Conservation (phyloP, 2,113 vertebrate species). For the Periophthalmodon schlosseri region DNA sequence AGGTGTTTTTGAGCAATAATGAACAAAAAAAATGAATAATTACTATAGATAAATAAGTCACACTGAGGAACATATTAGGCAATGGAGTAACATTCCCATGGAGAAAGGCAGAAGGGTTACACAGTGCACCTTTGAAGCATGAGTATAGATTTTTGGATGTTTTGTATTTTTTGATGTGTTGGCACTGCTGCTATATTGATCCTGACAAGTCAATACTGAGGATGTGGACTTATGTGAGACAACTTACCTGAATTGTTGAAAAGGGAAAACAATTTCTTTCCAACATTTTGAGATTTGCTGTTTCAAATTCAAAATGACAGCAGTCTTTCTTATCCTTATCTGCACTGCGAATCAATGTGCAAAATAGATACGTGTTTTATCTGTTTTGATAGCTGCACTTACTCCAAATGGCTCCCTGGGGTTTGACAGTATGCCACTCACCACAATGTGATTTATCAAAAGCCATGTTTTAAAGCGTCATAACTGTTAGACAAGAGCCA, state of each 20-base stretch:
- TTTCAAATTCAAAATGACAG: neutral
- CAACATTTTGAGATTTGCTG: neutral
- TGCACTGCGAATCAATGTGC: neutral
- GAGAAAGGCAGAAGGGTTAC: too few species aligned
- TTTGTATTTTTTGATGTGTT: too few species aligned
- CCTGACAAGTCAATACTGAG: too few species aligned
- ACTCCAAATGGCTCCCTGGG: neutral
- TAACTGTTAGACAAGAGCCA: neutral
- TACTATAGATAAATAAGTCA: too few species aligned
- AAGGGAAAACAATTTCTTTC: neutral
- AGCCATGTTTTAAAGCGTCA: constrained; percentile 1
- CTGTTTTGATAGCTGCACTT: neutral
- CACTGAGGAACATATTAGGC: too few species aligned
- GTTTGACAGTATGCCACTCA: neutral
- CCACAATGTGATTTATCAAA: neutral
- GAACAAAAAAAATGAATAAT: too few species aligned
- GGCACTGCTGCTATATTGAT: too few species aligned
- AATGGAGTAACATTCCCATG: too few species aligned
- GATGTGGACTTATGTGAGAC: neutral
- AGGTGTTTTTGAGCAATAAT: too few species aligned
- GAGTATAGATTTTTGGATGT: too few species aligned
- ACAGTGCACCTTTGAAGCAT: too few species aligned
- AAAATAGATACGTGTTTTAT: neutral
- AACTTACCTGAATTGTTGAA: neutral
- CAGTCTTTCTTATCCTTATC: neutral